A percentile compares a stretch with the other conserved stretches of the same genome.
Conservation (phyloP, 2,113 vertebrate species). For the Marmota flaviventris region DNA sequence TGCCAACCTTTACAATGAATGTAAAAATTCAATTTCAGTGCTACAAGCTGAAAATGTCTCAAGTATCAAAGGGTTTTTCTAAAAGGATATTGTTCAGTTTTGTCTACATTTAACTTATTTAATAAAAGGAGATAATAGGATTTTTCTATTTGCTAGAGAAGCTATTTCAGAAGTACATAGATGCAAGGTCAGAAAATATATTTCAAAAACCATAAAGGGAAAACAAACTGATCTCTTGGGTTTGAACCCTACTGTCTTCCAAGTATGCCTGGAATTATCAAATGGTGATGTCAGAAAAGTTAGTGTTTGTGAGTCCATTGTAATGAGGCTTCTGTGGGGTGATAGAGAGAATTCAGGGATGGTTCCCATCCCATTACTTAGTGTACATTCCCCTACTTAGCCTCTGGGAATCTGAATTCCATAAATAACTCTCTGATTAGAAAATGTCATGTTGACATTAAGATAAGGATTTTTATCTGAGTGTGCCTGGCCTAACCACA, state of each 20-base stretch:
- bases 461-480: neutral
- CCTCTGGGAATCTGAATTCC: neutral
- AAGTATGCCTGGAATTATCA: neutral
- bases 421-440: neutral
- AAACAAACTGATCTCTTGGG: slow-evolving; percentile 50
- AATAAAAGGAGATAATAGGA: slow-evolving; percentile 43
- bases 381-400: neutral
- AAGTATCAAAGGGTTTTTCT: slow-evolving; percentile 40
- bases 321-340: neutral
- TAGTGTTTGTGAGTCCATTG: neutral
- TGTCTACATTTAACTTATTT: slow-evolving; percentile 63
- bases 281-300: neutral
- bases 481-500: neutral
- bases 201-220: slow-evolving; percentile 48
- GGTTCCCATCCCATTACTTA: neutral
- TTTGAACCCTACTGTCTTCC: neutral
- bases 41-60: slow-evolving; percentile 36
- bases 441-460: neutral
- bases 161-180: slow-evolving; percentile 40
- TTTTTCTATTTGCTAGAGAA: slow-evolving; percentile 53
- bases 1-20: slow-evolving; percentile 30
- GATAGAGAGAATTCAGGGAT: neutral
- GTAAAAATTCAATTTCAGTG: slow-evolving; percentile 63
- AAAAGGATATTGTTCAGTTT: slow-evolving; percentile 61
- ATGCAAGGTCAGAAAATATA: slow-evolving; percentile 54